Percentiles rank a stretch among this genome's conserved stretches.
These are phyloP conservation scores for Orthonevra nobilis DNA, from an alignment of 2,888 invertebrate species.

Conservation along the genomic window DNA sequence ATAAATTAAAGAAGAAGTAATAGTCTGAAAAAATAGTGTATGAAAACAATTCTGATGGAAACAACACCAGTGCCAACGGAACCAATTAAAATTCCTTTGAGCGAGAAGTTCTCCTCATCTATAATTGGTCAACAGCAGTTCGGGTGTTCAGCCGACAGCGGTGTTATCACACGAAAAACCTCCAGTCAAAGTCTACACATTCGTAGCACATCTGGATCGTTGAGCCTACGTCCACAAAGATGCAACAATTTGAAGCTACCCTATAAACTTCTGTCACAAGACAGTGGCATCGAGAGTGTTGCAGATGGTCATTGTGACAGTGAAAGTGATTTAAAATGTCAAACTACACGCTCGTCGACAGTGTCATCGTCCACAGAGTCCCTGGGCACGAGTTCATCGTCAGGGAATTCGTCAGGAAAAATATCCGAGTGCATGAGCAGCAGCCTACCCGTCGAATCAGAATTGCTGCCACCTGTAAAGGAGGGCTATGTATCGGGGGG, in stretches of 20 bases:
- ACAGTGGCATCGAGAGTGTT: slow-evolving; percentile 79
- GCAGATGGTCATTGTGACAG: slow-evolving; percentile 62
- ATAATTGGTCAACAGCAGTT: slow-evolving; percentile 74
- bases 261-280: slow-evolving; percentile 77
- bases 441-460: slow-evolving; percentile 42
- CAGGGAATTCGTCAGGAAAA: slow-evolving; percentile 67
- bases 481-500: slow-evolving; percentile 70
- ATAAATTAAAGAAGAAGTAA: slow-evolving; percentile 23
- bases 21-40: slow-evolving; percentile 39
- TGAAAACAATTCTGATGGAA: slow-evolving; percentile 68
- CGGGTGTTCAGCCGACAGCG: slow-evolving; percentile 78
- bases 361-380: slow-evolving; percentile 73
- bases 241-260: slow-evolving; percentile 72
- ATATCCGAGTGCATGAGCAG: slow-evolving; percentile 62
- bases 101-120: slow-evolving; percentile 76
- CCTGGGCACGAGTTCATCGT: slow-evolving; percentile 74
- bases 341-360: slow-evolving; percentile 51
- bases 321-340: slow-evolving; percentile 61
- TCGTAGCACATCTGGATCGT: slow-evolving; percentile 76
- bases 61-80: slow-evolving; percentile 73
- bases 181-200: slow-evolving; percentile 71
- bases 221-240: slow-evolving; percentile 73
- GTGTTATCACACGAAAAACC: slow-evolving; percentile 67
- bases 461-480: slow-evolving; percentile 48
- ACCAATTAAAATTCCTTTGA: slow-evolving; percentile 77